Base-by-base conservation (phyloP, 2,888 invertebrate species). In the Hyposoter didymator region DNA sequence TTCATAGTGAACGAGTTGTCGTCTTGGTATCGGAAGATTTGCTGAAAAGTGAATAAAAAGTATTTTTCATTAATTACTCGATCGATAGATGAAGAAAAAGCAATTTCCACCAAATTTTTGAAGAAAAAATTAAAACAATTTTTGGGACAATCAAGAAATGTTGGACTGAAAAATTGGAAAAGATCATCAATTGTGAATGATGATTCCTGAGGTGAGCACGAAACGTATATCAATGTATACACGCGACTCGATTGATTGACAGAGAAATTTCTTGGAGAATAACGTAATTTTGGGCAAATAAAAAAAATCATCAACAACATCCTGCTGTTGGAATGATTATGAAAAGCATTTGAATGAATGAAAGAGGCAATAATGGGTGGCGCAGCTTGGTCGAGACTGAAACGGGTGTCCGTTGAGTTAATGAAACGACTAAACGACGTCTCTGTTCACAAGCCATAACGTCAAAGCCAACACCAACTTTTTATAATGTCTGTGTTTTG, bases 371-470 rank as follows among this genome's bases (percentile, higher is more conserved):
- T 45, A 74, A 67, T 78, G 28, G 39, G 52, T 22, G 45, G n/a
- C 66, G 14, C 55, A 28, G 59, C 14, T 55, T n/a, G 64, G 8
- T 67, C 10, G 62, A 75, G 69, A 69, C 28, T 59, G 73, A 78
- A 69, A 62, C 73, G 84, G 73, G 78, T 81, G 81, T 59, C 82
- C 85, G 85, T 85, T 79, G 82, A 79, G 82, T 76, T 85, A 85
- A 85, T 83, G 85, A 85, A 82, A 83, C 83, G 76, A 80, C 83
- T 85, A 83, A 85, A 85, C 78, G 85, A 76, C 82, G 75, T 78
- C 84, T 82, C 78, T 78, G 78, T 76, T 80, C 82, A 64, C 72
- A 47, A 80, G 17, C 55, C 67, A 45, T 62, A 66, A 66, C 78
- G 78, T 78, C 70, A 70, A 69, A 82, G 39, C 67, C 76, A 80